phyloP scores from a whole-genome alignment of 1,140 invertebrate genomes.

The Neotoxoptera formosana region DNA sequence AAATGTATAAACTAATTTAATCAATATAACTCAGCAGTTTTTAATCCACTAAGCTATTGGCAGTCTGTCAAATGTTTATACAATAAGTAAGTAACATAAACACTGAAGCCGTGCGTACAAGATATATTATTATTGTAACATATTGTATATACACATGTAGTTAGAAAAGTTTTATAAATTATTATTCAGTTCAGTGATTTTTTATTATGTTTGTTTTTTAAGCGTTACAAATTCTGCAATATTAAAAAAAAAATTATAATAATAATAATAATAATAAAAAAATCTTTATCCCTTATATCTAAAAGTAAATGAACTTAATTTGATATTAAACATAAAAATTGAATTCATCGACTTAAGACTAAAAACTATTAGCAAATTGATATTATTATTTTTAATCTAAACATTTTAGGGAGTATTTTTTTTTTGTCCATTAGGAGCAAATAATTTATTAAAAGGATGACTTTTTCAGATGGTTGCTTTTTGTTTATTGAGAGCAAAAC shows the following conservation, averaged over 20 bases:
- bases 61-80: slow-evolving; percentile 52
- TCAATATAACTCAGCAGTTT: slow-evolving; percentile 38
- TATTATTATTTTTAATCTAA: slow-evolving; percentile 48
- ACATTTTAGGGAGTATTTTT: slow-evolving; percentile 18
- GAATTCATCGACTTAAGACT: slow-evolving; percentile 21
- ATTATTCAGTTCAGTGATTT: slow-evolving; percentile 29
- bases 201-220: slow-evolving; percentile 10
- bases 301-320: slow-evolving; percentile 29
- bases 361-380: slow-evolving; percentile 27
- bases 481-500: slow-evolving; percentile 58
- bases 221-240: slow-evolving; percentile 40
- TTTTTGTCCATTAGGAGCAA: background rate
- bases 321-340: slow-evolving; percentile 9
- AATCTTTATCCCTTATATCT: slow-evolving; percentile 44
- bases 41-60: slow-evolving; percentile 51
- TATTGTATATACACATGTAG: background rate
- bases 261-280: slow-evolving; percentile 31
- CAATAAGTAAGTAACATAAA: slow-evolving; percentile 25
- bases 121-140: slow-evolving; percentile 10
- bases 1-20: slow-evolving; percentile 40
- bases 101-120: slow-evolving; percentile 37
- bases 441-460: slow-evolving; percentile 44
- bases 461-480: slow-evolving; percentile 48
- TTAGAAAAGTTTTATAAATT: background rate
- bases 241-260: slow-evolving; percentile 20